Percentiles rank a stretch among this genome's conserved stretches.
Evolutionary conservation across 2,797 vertebrate species (phyloP).

Genomic region (Telmatherina bonti): DNA sequence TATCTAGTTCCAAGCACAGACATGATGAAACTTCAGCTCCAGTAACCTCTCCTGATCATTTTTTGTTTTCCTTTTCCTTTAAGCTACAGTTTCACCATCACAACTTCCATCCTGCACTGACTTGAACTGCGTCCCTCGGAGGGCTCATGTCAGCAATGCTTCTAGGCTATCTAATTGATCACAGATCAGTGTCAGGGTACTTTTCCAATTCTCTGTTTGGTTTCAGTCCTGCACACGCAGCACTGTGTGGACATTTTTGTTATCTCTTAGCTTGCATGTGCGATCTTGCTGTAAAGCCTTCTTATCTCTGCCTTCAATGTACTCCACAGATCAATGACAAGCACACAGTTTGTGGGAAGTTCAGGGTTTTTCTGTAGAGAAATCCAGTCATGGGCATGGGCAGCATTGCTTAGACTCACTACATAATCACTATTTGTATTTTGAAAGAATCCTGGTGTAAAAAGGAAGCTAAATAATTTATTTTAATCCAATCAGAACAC

Average conservation of each 20-base stretch:
- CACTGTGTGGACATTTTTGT: constrained; percentile 28
- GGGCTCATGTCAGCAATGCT: constrained; percentile 1
- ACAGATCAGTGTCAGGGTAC: constrained; percentile 34
- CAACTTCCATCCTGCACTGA: constrained; percentile 35
- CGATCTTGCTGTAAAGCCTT: constrained; percentile 61
- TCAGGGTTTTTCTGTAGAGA: constrained; percentile 15
- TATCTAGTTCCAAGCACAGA: background rate
- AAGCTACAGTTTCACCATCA: constrained; percentile 35
- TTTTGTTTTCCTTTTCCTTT: constrained; percentile 8
- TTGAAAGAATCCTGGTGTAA: background rate
- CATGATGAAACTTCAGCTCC: background rate
- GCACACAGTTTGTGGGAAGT: constrained; percentile 35
- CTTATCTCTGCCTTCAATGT: constrained; percentile 37
- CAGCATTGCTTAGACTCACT: constrained; percentile 1
- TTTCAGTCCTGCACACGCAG: constrained; percentile 11
- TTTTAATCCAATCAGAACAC: background rate
- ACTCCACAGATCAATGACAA: constrained; percentile 17
- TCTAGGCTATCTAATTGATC: constrained; percentile 38
- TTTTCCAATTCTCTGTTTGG: constrained; percentile 21
- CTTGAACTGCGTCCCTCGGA: constrained; percentile 35
- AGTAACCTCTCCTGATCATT: background rate
- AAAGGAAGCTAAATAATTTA: background rate
- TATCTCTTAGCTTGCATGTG: constrained; percentile 61
- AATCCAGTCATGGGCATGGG: constrained; percentile 35
- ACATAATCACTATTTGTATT: background rate